Base-by-base conservation (phyloP, 2,888 invertebrate genomes). In the Ptilodon capucinus region DNA sequence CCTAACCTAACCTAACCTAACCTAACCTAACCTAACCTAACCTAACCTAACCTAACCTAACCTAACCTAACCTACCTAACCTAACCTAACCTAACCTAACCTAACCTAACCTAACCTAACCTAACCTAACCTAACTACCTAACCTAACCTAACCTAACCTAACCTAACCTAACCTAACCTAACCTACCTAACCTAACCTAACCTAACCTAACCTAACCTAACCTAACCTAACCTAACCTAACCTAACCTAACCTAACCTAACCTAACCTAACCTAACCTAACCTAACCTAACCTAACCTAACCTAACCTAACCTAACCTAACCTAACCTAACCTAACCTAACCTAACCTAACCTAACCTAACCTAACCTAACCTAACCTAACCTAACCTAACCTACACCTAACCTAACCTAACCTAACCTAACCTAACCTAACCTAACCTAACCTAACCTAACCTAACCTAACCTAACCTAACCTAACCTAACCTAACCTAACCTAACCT, bases 351-450 rank as follows among this genome's bases (percentile, higher is more conserved):
- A 57, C 53, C 56, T 51, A 55, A 55, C 51, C 51, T 52, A 56
- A 56, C 55, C 56, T 56, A 56, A 57, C 56, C 56, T 57, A 57
- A 57, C 57, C 57, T 53, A 54, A 58, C 54, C 54, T 58, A 58
- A 58, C 57, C 58, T 55, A 59, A 59, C 58, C 58, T 59, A 59
- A 59, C 58, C 58, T 59, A 59, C 3, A 59, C 58, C 58, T 58
- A 58, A 58, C 58, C 58, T 58, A 58, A 55, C 58, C 58, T 55
- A 55, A 57, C 57, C 57, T 57, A 54, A 57, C 54, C 57, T 54
- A 54, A 57, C 55, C 58, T 53, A 55, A 58, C 54, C 58, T 55
- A 55, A 58, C 54, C 58, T 55, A 55, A 58, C 55, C 55, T 55
- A 55, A 59, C 55, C 58, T 55, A 55, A 59, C 55, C 58, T 55